These are phyloP conservation scores for Podarcis raffonei DNA, from an alignment of 2,113 vertebrate species.

Conservation along the genomic window DNA sequence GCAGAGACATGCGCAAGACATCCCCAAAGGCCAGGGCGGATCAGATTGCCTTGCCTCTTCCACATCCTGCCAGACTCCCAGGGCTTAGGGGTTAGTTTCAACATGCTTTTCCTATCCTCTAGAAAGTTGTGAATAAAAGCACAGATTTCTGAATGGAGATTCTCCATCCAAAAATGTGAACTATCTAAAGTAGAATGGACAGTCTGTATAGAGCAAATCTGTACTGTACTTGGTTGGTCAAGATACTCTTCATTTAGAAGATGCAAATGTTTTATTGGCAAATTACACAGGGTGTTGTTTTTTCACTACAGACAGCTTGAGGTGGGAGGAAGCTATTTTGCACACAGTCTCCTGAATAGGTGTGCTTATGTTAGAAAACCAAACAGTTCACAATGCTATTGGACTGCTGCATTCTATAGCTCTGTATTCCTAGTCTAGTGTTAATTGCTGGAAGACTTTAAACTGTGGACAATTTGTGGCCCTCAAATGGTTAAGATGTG, in stretches of 20 bases:
- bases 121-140: neutral
- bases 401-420: neutral
- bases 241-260: neutral
- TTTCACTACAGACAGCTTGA: neutral
- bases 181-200: accelerated
- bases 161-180: neutral
- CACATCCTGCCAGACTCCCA: slow-evolving; percentile 13
- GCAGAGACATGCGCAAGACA: neutral
- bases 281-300: neutral
- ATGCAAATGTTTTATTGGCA: neutral
- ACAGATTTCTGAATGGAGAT: slow-evolving; percentile 13
- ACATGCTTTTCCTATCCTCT: slow-evolving; percentile 37
- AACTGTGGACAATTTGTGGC: neutral
- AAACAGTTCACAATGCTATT: neutral
- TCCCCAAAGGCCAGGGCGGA: neutral
- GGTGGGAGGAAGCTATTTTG: slow-evolving; percentile 14
- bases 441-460: neutral
- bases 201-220: neutral
- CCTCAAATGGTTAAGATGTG: neutral
- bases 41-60: neutral
- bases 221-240: neutral
- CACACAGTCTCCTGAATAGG: slow-evolving; percentile 13
- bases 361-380: neutral
- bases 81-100: neutral
- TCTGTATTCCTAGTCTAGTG: neutral